phyloP scores from a whole-genome alignment of 2,888 invertebrate genomes.

The Aplocera efformata region DNA sequence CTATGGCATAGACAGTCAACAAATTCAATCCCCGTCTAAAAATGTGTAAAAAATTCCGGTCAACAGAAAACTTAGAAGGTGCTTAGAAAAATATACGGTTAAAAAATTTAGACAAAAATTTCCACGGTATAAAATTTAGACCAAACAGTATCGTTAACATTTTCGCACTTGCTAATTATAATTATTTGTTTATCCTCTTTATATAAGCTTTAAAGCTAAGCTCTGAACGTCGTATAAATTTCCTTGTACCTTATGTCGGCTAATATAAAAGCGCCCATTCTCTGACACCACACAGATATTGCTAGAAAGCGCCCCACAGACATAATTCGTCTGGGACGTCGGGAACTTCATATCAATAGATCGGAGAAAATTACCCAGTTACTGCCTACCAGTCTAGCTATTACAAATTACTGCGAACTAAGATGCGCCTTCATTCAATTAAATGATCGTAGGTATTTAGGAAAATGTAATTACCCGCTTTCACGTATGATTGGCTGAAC shows the following conservation, averaged over 20 bases:
- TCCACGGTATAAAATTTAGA: too few species aligned
- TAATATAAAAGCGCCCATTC: conserved; percentile 11
- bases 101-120: too few species aligned
- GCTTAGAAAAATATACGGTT: too few species aligned
- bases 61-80: too few species aligned
- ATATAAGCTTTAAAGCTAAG: too few species aligned
- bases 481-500: conserved; percentile 10
- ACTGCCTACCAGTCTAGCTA: conserved; percentile 11
- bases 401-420: conserved; percentile 16
- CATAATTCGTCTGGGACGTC: conserved; percentile 42
- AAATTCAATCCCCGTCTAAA: too few species aligned
- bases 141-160: too few species aligned
- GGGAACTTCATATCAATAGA: conserved; percentile 34
- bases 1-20: too few species aligned
- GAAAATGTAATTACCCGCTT: conserved; percentile 15
- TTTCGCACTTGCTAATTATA: too few species aligned
- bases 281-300: conserved; percentile 54
- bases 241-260: neutral
- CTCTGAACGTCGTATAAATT: too few species aligned
- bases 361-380: conserved; percentile 27
- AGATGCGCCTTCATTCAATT: conserved; percentile 14
- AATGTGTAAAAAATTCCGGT: too few species aligned
- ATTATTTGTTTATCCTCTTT: too few species aligned
- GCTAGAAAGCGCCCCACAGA: conserved; percentile 60
- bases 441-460: conserved; percentile 14